Evolutionary conservation across 2,113 vertebrate species (phyloP), one percentile per base, ranked within the genome.

Genomic region (Lagopus leucura): DNA sequence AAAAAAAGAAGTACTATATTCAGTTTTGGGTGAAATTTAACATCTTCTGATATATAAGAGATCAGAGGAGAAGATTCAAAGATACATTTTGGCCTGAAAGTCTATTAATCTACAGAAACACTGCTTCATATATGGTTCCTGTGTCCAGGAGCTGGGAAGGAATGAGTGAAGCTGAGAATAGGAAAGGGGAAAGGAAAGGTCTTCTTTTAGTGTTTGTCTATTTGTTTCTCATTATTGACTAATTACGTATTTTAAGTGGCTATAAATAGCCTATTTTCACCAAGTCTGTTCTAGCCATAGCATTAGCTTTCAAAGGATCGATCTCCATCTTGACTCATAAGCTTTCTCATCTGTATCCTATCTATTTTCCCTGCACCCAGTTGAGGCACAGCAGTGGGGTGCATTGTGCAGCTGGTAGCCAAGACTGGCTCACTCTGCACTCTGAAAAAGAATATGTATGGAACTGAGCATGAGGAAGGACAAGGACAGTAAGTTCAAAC

Each of bases 101-200:
- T 60, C 79, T 42, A 55, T 67, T 32, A 50, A 76, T 72, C 75
- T 38, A 52, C 22, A 72, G 67, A 47, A 64, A 40, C 3, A 8
- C 7, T 0, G 0, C 4, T 72, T 40, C 34, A 32, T 22, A 61
- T 1, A 2, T 78, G 22, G 32, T 36, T 30, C 4, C 48, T 34
- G 28, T 38, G 55, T 22, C 25, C 82, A 34, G 42, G 38, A 67
- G 61, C 43, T 13, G 45, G 27, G 32, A 81, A 78, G 24, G 40
- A 73, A 50, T 22, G 32, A 63, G 25, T 52, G 28, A 24, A 60
- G 11, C 6, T 19, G 13, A 86, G 15, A 18, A 32, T 65, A 13
- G 17, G 16, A 86, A 73, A 80, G 30, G 1, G 0, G 2, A 4
- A 5, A 61, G 9, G 13, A 74, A 66, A 84, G 19, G 1, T 2